Evolutionary conservation across 2,888 invertebrate species (phyloP).

Genomic region (Liodrosophila aerea): DNA sequence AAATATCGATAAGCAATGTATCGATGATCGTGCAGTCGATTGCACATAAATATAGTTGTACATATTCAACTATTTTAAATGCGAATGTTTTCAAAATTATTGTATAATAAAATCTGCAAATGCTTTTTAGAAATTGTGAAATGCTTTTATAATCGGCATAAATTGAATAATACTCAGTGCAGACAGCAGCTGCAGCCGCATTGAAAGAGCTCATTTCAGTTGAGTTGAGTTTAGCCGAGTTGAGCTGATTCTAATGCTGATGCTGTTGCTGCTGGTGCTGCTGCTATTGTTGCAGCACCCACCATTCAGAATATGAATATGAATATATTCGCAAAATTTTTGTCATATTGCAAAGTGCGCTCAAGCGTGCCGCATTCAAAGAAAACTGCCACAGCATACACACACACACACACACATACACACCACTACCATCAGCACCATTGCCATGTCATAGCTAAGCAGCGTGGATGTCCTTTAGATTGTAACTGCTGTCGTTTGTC

Average conservation of each 20-base stretch:
- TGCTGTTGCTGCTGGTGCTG: neutral
- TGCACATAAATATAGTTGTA: too few species aligned
- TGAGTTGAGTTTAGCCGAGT: conserved; percentile 15
- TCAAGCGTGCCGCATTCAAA: conserved; percentile 61
- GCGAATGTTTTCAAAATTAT: too few species aligned
- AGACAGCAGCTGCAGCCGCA: too few species aligned
- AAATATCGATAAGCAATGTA: too few species aligned
- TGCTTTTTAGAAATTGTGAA: too few species aligned
- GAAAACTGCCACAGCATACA: conserved; percentile 21
- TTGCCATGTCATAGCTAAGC: conserved; percentile 1
- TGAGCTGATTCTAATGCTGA: too few species aligned
- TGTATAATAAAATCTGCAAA: too few species aligned
- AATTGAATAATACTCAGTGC: neutral
- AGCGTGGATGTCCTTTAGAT: conserved; percentile 28
- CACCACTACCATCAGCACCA: neutral
- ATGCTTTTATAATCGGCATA: neutral
- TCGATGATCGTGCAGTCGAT: too few species aligned
- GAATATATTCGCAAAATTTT: conserved; percentile 51
- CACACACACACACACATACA: conserved; percentile 9
- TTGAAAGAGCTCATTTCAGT: conserved; percentile 20
- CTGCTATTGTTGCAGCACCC: conserved; percentile 16
- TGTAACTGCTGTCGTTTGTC: conserved; percentile 39
- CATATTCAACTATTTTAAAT: too few species aligned
- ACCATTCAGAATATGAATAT: conserved; percentile 40
- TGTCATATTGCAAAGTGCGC: conserved; percentile 67